phyloP scores from a whole-genome alignment of 2,113 vertebrate genomes.

The Athene cunicularia region DNA sequence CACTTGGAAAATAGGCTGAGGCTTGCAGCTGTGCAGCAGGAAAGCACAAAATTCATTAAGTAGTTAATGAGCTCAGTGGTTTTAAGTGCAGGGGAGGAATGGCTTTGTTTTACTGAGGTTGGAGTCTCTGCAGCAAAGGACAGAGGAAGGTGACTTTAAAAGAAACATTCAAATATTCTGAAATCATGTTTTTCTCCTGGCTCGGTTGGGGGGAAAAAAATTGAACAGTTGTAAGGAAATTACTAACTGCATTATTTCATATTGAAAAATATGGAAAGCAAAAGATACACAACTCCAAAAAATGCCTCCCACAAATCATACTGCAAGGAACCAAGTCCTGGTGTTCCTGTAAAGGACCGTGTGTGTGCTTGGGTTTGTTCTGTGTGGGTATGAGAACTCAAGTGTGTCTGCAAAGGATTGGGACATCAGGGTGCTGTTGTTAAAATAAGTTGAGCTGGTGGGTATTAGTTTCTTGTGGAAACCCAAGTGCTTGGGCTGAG shows the following conservation, averaged over 20 bases:
- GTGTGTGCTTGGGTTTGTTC: neutral
- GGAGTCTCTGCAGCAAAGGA: accelerated
- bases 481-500: neutral
- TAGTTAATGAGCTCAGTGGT: neutral
- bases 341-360: neutral
- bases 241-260: neutral
- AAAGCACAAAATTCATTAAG: neutral
- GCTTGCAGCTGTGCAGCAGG: neutral
- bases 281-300: neutral
- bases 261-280: neutral
- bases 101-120: neutral
- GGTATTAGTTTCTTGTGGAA: accelerated
- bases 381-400: neutral
- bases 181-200: neutral
- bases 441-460: neutral
- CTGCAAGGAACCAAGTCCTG: neutral
- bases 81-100: neutral
- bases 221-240: neutral
- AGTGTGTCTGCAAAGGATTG: neutral
- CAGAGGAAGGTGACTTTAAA: neutral
- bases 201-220: accelerated
- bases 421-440: neutral
- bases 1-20: neutral
- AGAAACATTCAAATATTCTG: neutral
- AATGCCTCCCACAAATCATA: neutral